Evolutionary conservation across 2,797 vertebrate species (phyloP).

Genomic region (Bucorvus abyssinicus): DNA sequence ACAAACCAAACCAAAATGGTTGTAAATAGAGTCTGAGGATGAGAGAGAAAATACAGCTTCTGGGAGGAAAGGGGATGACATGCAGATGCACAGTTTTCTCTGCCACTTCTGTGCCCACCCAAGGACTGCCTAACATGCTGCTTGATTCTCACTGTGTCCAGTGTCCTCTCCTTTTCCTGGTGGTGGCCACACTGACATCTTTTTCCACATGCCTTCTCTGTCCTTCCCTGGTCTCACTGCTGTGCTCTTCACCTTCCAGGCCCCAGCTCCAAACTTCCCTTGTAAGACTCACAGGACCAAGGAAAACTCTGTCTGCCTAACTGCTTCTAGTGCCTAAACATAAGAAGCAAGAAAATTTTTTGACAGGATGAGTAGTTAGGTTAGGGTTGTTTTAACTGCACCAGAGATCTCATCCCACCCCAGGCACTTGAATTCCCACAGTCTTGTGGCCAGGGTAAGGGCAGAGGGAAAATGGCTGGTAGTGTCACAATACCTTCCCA

Average conservation of each 20-base stretch:
- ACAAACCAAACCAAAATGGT: neutral
- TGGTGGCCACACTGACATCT: rapidly evolving
- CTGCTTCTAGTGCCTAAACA: neutral
- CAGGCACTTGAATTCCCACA: neutral
- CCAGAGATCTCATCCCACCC: neutral
- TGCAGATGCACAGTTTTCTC: neutral
- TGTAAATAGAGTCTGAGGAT: neutral
- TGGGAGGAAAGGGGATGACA: neutral
- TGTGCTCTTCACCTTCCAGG: rapidly evolving
- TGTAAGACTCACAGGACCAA: neutral
- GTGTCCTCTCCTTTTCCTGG: neutral
- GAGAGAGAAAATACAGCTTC: neutral
- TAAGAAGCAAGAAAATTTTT: neutral
- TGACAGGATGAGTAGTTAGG: neutral
- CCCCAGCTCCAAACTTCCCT: neutral
- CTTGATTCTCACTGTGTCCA: neutral
- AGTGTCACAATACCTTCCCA: neutral
- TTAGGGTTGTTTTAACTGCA: neutral
- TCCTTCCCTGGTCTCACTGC: neutral
- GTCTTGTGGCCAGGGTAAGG: neutral
- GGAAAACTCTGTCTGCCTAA: neutral
- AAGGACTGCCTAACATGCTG: neutral
- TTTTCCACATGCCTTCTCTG: neutral
- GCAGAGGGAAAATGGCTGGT: neutral
- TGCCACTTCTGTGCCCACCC: neutral